These are phyloP conservation scores for Odontamblyopus rebecca DNA, from an alignment of 2,797 vertebrate genomes.

Conservation along the genomic window DNA sequence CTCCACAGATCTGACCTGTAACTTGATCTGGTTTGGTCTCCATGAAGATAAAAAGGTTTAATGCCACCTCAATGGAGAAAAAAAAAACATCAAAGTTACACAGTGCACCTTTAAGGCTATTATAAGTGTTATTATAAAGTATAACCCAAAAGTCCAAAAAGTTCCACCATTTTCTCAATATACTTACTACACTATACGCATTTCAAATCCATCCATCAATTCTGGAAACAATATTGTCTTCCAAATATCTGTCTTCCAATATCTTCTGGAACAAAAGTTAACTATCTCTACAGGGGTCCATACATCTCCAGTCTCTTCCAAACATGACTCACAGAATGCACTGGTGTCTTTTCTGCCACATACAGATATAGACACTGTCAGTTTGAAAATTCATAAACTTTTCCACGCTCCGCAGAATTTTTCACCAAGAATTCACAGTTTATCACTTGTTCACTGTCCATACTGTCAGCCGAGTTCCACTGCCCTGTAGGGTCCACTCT, in stretches of 20 bases:
- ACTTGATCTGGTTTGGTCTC: too few species aligned
- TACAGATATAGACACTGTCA: background rate
- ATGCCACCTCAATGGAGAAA: too few species aligned
- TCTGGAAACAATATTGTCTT: background rate
- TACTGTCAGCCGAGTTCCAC: background rate
- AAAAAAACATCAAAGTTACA: too few species aligned
- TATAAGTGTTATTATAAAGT: too few species aligned
- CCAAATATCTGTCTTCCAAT: background rate
- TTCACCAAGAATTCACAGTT: background rate
- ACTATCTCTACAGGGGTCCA: background rate
- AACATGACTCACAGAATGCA: background rate
- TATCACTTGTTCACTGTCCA: background rate
- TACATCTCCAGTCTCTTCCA: background rate
- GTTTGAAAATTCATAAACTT: constrained; percentile 6
- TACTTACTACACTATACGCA: background rate
- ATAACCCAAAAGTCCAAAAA: background rate
- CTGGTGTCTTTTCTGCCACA: background rate
- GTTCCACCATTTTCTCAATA: background rate
- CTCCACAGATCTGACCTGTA: too few species aligned
- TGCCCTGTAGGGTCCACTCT: background rate
- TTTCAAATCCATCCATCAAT: background rate
- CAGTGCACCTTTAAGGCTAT: too few species aligned
- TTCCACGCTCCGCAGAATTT: background rate
- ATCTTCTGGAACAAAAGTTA: background rate
- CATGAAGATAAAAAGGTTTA: too few species aligned